Evolutionary conservation across 2,113 vertebrate species (phyloP).

Genomic region (Xiphias gladius): DNA sequence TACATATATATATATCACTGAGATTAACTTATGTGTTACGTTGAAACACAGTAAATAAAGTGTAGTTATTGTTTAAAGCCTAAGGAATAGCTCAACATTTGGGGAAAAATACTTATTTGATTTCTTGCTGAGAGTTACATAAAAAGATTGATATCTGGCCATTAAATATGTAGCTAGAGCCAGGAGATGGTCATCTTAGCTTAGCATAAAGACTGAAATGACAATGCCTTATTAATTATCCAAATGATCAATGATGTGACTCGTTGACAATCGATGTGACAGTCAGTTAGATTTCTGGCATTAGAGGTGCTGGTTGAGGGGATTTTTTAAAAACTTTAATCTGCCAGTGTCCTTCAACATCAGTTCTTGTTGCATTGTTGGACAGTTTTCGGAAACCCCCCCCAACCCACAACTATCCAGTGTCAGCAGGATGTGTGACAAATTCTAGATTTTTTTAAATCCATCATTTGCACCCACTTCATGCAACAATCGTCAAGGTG

Average conservation of each 20-base stretch:
- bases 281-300: too few relatives aligned
- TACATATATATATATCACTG: slow-evolving; percentile 6
- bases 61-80: neutral
- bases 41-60: neutral
- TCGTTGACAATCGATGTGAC: too few relatives aligned
- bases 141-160: neutral
- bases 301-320: too few relatives aligned
- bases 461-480: neutral
- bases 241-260: too few relatives aligned
- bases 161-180: neutral
- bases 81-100: neutral
- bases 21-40: neutral
- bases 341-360: neutral
- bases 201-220: neutral
- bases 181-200: neutral
- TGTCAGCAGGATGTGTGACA: neutral
- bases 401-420: neutral
- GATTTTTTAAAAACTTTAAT: neutral
- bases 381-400: neutral
- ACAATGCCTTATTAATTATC: too few relatives aligned
- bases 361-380: neutral
- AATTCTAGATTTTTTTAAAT: neutral
- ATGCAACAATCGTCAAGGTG: neutral
- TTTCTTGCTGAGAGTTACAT: neutral
- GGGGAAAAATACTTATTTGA: neutral